phyloP scores from a whole-genome alignment of 2,888 invertebrate genomes.

The Limnephilus rhombicus region DNA sequence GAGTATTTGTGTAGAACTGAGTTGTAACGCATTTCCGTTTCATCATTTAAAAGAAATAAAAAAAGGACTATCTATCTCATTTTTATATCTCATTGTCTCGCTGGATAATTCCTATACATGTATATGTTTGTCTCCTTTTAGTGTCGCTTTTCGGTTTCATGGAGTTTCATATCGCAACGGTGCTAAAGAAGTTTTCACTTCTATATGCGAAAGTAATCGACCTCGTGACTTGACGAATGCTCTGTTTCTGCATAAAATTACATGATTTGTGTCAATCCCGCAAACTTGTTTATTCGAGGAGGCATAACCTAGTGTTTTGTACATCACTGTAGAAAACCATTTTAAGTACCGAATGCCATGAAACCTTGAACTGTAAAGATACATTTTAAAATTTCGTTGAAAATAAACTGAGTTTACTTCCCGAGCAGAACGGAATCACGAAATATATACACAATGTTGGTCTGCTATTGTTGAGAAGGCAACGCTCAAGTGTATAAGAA shows the following conservation, averaged over 20 bases:
- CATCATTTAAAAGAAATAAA: no score
- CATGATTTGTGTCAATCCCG: not conserved
- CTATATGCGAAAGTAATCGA: no score
- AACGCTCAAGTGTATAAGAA: constrained; percentile 17
- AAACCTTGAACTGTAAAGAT: constrained; percentile 25
- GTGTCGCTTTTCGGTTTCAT: no score
- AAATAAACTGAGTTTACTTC: constrained; percentile 1
- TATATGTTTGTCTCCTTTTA: no score
- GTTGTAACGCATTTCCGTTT: no score
- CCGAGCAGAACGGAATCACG: constrained; percentile 1
- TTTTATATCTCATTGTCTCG: no score
- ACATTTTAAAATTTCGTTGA: not conserved
- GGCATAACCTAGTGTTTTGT: not conserved
- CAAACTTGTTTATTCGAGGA: not conserved
- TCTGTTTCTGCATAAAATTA: not conserved
- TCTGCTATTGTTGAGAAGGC: constrained; percentile 39
- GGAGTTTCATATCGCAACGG: no score
- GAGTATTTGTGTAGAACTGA: no score
- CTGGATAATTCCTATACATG: no score
- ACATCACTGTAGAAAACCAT: not conserved
- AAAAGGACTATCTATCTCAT: no score
- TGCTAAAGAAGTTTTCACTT: no score
- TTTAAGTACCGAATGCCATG: constrained; percentile 20
- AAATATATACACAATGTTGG: constrained; percentile 12
- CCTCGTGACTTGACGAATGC: no score